Base-by-base conservation (phyloP, 2,113 vertebrate genomes). In the Grallaria varia region DNA sequence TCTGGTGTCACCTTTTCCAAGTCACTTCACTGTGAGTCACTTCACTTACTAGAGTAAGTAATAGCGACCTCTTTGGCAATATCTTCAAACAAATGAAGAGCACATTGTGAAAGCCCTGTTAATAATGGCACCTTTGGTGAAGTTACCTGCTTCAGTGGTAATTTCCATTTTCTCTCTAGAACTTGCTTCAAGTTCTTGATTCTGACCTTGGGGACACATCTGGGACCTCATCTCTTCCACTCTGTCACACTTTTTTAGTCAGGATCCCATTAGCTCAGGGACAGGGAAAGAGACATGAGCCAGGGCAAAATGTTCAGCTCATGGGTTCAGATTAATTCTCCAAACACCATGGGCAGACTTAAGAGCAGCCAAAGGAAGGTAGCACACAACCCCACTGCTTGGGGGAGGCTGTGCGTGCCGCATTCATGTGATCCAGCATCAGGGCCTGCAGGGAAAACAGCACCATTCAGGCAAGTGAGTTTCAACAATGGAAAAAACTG, bases 381-480 rank as follows among this genome's bases (percentile, higher is more conserved):
- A 77, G 53, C 31, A 11, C 68, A 60, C 30, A 77, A 40, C 13
- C 21, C 31, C 25, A 66, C 55, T 27, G 5, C n/a, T 58, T 33
- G 22, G 8, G 2, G 24, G 25, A 84, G 22, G 12, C 45, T 39
- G 10, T 35, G 8, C 25, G 2, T 18, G 31, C 53, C 53, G 49
- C 23, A 9, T 45, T 47, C 33, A 3, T 44, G 58, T 68, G 22
- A 56, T 72, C 49, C 49, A 76, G 18, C 19, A 60, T 16, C 69
- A 81, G 13, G 1, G 2, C 5, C 28, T 3, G 1, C 35, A 37
- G 37, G 49, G 14, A 63, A 62, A 79, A 40, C 1, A 4, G 21
- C 2, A 6, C 33, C 13, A 74, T 89, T 90, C 23, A 40, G 68
- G 22, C 39, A 78, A 64, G 53, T 60, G 67, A 15, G 47, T 84